Base-by-base conservation (phyloP, 1,140 invertebrate genomes). In the Ceratitis capitata region DNA sequence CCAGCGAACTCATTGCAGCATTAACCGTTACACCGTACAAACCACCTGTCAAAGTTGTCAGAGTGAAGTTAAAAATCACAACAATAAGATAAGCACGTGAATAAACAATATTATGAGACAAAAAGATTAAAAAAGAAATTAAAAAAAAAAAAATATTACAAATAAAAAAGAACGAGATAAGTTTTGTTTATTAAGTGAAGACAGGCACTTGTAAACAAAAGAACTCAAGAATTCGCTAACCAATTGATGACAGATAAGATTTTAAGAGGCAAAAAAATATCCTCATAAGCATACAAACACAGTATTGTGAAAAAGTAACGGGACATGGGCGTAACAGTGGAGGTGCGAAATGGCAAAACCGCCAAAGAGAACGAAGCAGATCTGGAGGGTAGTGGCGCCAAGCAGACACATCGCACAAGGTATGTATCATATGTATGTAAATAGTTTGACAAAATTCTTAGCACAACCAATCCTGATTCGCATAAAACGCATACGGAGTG, bases 271-370 rank as follows among this genome's bases (percentile, higher is more conserved):
- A 69, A 39, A 14, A 19, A 19, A 0, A 39, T 16, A 19, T n/a
- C 5, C 1, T n/a, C n/a, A 19, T 26, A 69, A 69, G 0, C 39
- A 23, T 23, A 29, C 32, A 69, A 0, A 69, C 16, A 78, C 16
- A 78, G 69, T 78, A 1, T 23, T 3, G 42, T 4, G 39, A 3
- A 26, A 78, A 14, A 78, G 19, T 78, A 78, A 78, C 39, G n/a
- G n/a, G 45, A 45, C 39, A 78, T 78, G 69, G 69, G 69, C 23
- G 69, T 78, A 26, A 35, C 82, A 83, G 3, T 49, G 82, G 82
- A 51, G 42, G 45, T 83, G 51, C 42, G 26, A 51, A 83, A 53
- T 83, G 82, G 32, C 47, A 83, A 83, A 51, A 47, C 5, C 16
- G 23, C 23, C 23, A 83, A 83, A 1, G 82, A 53, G 23, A 53